Evolutionary conservation across 2,113 vertebrate species (phyloP), one percentile per base, ranked within the genome.

Genomic region (Geococcyx californianus): DNA sequence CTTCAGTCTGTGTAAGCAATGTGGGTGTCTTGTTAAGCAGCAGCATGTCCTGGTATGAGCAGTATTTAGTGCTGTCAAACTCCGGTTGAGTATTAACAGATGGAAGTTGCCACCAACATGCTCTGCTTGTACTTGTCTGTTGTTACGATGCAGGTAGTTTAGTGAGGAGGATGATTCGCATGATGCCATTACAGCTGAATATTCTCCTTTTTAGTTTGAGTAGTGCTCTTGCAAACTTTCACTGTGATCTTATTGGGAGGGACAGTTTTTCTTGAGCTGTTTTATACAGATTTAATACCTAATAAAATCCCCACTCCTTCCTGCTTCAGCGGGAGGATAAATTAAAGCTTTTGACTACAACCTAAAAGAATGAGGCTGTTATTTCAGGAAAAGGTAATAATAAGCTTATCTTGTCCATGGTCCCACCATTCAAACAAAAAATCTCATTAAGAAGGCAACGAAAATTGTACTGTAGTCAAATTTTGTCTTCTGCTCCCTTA

Each of bases 11-110:
- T 90, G 83, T 77, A 83, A 62, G 83, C 63, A 10, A 11, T 6
- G 54, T 87, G 79, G 76, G 75, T 85, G 87, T 94, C 60, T 89
- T 33, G 44, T 58, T 82, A 60, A 94, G 70, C 84, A 84, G 74
- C 54, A 59, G 40, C 24, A 7, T 84, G 58, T 82, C 81, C 54
- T 72, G 70, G 60, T 75, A 78, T 2, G 33, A 84, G 56, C 36
- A 56, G 49, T 25, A 34, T 74, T 81, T 15, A 42, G 62, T 5
- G 25, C 88, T 90, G 67, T 89, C 81, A 55, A 19, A 63, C 54
- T 63, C 60, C 0, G 7, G 13, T 23, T 76, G 84, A 90, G 78
- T 52, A 29, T 68, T 84, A 68, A 20, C 75, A 85, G 94, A 77
- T 58, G 79, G 59, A 51, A 42, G n/a, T 58, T 93, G 75, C 63